A percentile compares a stretch with the other conserved stretches of the same genome.
phyloP scores from a whole-genome alignment of 2,888 invertebrate genomes.

The Quadroppia sp. region DNA sequence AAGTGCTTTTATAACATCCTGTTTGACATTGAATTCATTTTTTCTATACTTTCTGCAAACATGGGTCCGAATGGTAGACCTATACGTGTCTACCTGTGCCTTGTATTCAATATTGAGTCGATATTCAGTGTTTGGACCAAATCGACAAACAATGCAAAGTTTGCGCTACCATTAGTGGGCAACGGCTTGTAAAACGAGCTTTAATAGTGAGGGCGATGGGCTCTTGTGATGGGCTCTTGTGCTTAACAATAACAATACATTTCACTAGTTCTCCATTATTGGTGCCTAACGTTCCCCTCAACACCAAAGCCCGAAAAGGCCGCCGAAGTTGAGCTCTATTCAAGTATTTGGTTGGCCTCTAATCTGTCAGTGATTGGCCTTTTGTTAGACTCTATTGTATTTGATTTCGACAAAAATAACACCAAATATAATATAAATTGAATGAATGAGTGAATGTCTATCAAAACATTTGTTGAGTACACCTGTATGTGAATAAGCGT shows the following conservation, averaged over 20 bases:
- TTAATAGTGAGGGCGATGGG: slow-evolving; percentile 30
- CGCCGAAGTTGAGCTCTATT: slow-evolving; percentile 17
- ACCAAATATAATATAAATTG: slow-evolving; percentile 37
- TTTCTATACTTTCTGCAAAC: slow-evolving; percentile 23
- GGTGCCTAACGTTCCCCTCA: slow-evolving; percentile 5
- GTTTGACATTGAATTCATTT: slow-evolving; percentile 34
- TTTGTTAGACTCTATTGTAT: slow-evolving; percentile 15
- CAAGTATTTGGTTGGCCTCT: slow-evolving; percentile 27
- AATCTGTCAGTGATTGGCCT: slow-evolving; percentile 35
- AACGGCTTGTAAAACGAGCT: slow-evolving; percentile 39
- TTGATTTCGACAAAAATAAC: slow-evolving; percentile 24
- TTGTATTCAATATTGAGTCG: slow-evolving; percentile 7
- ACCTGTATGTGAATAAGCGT: slow-evolving; percentile 30
- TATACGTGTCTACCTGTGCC: background rate
- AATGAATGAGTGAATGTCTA: slow-evolving; percentile 27
- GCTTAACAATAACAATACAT: slow-evolving; percentile 31
- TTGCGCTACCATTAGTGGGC: slow-evolving; percentile 34
- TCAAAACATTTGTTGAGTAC: slow-evolving; percentile 38
- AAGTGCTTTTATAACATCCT: slow-evolving; percentile 34
- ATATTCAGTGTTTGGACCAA: slow-evolving; percentile 8
- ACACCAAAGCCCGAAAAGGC: slow-evolving; percentile 34
- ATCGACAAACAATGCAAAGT: slow-evolving; percentile 22
- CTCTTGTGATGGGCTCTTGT: slow-evolving; percentile 18
- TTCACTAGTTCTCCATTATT: slow-evolving; percentile 30
- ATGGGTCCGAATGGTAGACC: background rate